Evolutionary conservation across 2,113 vertebrate species (phyloP), one percentile per base, ranked within the genome.

Genomic region (Aptenodytes forsteri): DNA sequence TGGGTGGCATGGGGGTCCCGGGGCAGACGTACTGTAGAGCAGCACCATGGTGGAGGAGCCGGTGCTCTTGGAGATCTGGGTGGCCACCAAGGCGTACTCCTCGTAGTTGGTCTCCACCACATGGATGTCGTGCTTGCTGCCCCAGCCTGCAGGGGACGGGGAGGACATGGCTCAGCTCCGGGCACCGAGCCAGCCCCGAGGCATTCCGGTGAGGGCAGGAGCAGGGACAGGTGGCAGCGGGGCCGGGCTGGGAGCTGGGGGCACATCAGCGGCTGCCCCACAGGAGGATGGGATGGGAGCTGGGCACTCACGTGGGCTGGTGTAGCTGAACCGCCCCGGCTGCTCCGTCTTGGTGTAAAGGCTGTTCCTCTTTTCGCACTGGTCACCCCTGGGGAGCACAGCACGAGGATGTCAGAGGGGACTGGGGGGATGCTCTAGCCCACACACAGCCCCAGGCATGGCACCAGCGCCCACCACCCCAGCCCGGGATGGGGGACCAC

Each of bases 11-110:
- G 18, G 7, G 9, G 38, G 32, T 34, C 27, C 7, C 0, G 0
- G 13, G 40, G 44, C 29, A 66, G 46, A 97, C 99, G 5, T 97
- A 99, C 99, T 98, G 13, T 99, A 99, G 58, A 99, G 98, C 71
- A 98, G 98, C 87, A 97, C 97, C 94, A 99, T 98, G 92, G 98
- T 98, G 76, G 98, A 98, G 10, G 98, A 94, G 5, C 73, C 71
- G 0, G 80, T 96, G 1, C 88, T 75, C 44, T 92, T 98, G 47
- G 95, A 97, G 92, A 98, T 99, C 92, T 97, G 95, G 40, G 98
- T 98, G 96, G 98, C 95, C 66, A 99, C 65, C 50, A 99, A 9
- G 20, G 98, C 98, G 0, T 97, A 99, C 50, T 98, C 92, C 0
- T 98, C 26, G 0, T 99, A 99, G 96, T 98, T 89, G 18, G 98